phyloP scores from a whole-genome alignment of 1,140 invertebrate genomes.

The Ditylenchus dipsaci region DNA sequence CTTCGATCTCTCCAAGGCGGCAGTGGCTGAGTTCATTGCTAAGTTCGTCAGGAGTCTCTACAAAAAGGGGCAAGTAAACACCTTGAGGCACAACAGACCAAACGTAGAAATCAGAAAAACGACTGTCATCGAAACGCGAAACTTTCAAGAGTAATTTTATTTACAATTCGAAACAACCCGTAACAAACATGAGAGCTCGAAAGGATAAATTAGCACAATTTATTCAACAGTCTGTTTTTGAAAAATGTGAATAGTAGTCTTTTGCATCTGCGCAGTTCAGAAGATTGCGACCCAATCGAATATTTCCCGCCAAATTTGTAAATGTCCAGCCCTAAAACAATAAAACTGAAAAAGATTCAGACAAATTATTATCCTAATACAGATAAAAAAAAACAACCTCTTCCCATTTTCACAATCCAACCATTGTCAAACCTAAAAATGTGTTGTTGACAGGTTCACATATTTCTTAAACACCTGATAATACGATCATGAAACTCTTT shows the following conservation, averaged over 20 bases:
- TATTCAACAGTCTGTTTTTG: no score
- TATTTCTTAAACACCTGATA: constrained; percentile 11
- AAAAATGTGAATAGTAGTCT: no score
- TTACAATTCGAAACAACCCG: neutral
- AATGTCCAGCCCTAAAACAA: constrained; percentile 15
- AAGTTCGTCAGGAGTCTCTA: neutral
- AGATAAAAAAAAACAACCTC: neutral
- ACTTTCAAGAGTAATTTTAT: neutral
- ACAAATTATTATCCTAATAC: neutral
- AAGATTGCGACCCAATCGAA: constrained; percentile 8
- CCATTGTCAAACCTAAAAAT: constrained; percentile 16
- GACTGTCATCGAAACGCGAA: neutral
- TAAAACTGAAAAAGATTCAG: neutral
- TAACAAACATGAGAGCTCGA: no score
- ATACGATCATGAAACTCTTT: constrained; percentile 24
- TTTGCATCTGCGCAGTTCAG: no score
- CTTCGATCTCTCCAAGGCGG: constrained; percentile 2
- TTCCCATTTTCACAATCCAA: constrained; percentile 27
- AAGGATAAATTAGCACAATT: no score
- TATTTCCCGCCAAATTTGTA: constrained; percentile 22
- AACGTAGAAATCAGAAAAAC: no score
- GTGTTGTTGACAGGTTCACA: neutral
- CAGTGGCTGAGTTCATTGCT: neutral
- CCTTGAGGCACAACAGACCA: no score
- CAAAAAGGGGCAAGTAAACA: no score